Base-by-base conservation (phyloP, 2,113 vertebrate genomes). In the Pomatostomus ruficeps region DNA sequence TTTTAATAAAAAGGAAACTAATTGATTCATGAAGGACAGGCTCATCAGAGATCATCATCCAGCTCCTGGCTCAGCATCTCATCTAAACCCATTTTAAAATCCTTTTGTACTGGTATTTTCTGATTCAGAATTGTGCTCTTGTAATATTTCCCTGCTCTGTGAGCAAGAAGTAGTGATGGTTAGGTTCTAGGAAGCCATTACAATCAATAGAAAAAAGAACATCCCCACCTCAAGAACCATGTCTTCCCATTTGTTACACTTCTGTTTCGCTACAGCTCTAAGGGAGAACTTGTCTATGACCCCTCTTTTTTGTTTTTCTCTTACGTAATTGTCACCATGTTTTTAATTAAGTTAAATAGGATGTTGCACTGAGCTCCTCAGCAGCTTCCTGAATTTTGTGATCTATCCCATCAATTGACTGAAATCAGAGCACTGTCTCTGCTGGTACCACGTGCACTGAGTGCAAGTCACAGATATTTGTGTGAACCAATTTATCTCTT, bases 401-500 rank as follows among this genome's bases (percentile, higher is more conserved):
- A 74, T 88, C 75, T 73, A 40, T 55, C 75, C 62, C 38, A 79
- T 85, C 75, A 94, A 15, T 14, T 1, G 7, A 22, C 80, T 74
- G 72, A 93, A 85, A 87, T 79, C 88, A 94, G 71, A 90, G 63
- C 77, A 76, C 40, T 29, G 8, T 72, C 91, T 88, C 80, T 4
- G 8, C 74, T 66, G 58, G 49, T 57, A 38, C 58, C 87, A 51
- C 4, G 0, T 42, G 61, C 57, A 26, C 59, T 31, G 54, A 61
- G 42, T 58, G 59, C 71, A 76, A 82, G 65, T 14, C 91, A 93
- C 22, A 13, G 84, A 70, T 73, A 92, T 91, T 95, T 95, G 94
- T 95, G 89, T 94, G 88, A 95, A 95, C 93, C 83, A 85, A 85
- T 97, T 89, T 96, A 57, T 94, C 89, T 96, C 93, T 97, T 95